Evolutionary conservation across 2,113 vertebrate species (phyloP).

Genomic region (Callocephalon fimbriatum): DNA sequence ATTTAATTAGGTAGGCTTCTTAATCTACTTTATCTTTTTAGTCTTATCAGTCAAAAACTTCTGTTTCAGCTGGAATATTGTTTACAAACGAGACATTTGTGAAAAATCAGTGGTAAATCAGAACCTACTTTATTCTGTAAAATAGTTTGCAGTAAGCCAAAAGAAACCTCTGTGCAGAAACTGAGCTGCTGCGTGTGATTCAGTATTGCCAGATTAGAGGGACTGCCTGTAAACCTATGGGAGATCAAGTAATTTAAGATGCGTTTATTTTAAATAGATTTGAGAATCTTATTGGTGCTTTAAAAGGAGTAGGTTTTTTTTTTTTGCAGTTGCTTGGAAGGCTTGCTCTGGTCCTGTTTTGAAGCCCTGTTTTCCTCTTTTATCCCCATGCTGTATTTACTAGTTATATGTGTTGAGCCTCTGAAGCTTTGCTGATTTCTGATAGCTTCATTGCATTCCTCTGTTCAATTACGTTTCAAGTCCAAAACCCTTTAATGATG

Average conservation of each 20-base stretch:
- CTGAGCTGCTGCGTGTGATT: background rate
- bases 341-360: background rate
- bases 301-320: background rate
- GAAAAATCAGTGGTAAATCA: background rate
- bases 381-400: background rate
- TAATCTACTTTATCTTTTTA: slow-evolving; percentile 11
- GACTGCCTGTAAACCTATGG: background rate
- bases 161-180: background rate
- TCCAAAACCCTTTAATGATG: background rate
- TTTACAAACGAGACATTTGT: background rate
- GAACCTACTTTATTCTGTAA: background rate
- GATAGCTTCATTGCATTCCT: background rate
- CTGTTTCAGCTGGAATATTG: background rate
- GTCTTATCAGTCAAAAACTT: background rate
- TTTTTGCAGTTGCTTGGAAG: background rate
- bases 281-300: background rate
- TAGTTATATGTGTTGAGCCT: background rate
- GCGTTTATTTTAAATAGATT: background rate
- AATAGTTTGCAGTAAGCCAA: background rate
- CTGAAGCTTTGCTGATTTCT: background rate
- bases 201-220: background rate
- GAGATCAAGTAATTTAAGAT: background rate
- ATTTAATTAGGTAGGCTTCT: background rate
- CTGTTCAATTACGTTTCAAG: background rate
- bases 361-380: background rate